Percentiles rank a stretch among this genome's conserved stretches.
Conservation (phyloP, 2,113 vertebrate genomes). For the Catagonus wagneri region DNA sequence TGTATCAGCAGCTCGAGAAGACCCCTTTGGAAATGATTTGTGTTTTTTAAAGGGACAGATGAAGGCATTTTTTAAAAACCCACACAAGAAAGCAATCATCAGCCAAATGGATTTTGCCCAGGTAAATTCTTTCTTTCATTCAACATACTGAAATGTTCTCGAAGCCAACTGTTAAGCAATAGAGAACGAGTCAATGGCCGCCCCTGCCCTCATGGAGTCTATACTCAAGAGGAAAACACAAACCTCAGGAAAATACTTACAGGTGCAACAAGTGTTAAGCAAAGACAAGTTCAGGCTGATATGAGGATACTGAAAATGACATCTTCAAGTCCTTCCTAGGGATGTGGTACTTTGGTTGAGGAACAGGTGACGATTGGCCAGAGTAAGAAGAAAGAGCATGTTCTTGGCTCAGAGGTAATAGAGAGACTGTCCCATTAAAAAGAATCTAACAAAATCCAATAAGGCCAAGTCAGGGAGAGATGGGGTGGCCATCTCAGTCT, state of each 20-base stretch:
- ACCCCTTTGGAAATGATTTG: not conserved
- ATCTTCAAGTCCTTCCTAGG: not conserved
- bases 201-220: not conserved
- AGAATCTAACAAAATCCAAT: not conserved
- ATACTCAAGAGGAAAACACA: not conserved
- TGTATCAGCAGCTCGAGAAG: not conserved
- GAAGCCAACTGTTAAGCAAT: not conserved
- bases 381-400: not conserved
- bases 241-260: not conserved
- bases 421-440: not conserved
- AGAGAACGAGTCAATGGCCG: not conserved
- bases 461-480: not conserved
- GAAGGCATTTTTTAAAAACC: not conserved
- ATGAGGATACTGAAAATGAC: not conserved
- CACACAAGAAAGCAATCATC: not conserved
- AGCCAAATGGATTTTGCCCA: not conserved
- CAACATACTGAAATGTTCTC: not conserved
- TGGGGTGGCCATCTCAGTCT: not conserved
- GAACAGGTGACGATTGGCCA: not conserved
- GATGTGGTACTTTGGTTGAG: not conserved
- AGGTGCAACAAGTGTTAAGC: not conserved
- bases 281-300: not conserved
- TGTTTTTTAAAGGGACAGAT: not conserved
- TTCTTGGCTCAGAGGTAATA: not conserved
- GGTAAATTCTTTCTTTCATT: slow-evolving; percentile 18